Conservation (phyloP, 2,888 invertebrate species). For the Altica lythri region DNA sequence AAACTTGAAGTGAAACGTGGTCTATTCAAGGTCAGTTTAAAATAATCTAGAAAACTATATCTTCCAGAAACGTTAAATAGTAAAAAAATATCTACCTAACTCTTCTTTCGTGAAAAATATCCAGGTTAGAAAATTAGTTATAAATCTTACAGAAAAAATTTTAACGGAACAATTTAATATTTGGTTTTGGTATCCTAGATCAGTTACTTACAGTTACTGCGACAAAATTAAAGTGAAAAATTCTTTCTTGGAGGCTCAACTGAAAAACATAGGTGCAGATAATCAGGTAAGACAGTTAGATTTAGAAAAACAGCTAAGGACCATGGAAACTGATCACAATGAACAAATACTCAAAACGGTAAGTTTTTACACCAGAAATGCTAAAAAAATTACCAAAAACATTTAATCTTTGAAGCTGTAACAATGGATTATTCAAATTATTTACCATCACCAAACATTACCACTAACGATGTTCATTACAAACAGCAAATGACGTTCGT, state of each 20-base stretch:
- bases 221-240: constrained; percentile 24
- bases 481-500: constrained; percentile 10
- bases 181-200: constrained; percentile 20
- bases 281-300: constrained; percentile 12
- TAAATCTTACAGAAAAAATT: constrained; percentile 14
- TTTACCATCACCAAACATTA: constrained; percentile 14
- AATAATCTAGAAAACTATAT: constrained; percentile 25
- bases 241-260: constrained; percentile 6
- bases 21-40: constrained; percentile 24
- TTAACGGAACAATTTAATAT: constrained; percentile 14
- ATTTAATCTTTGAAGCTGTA: constrained; percentile 17
- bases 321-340: constrained; percentile 20
- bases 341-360: constrained; percentile 19
- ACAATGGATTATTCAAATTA: constrained; percentile 21
- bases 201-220: constrained; percentile 19
- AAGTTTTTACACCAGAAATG: constrained; percentile 23
- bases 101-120: constrained; percentile 24
- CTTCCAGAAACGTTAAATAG: constrained; percentile 28
- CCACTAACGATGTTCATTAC: constrained; percentile 14
- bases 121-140: constrained; percentile 23
- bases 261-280: constrained; percentile 16
- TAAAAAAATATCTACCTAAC: constrained; percentile 28
- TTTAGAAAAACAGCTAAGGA: constrained; percentile 13
- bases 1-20: no score
- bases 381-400: constrained; percentile 17